phyloP scores from a whole-genome alignment of 2,113 vertebrate species.

The Lycocorax pyrrhopterus region DNA sequence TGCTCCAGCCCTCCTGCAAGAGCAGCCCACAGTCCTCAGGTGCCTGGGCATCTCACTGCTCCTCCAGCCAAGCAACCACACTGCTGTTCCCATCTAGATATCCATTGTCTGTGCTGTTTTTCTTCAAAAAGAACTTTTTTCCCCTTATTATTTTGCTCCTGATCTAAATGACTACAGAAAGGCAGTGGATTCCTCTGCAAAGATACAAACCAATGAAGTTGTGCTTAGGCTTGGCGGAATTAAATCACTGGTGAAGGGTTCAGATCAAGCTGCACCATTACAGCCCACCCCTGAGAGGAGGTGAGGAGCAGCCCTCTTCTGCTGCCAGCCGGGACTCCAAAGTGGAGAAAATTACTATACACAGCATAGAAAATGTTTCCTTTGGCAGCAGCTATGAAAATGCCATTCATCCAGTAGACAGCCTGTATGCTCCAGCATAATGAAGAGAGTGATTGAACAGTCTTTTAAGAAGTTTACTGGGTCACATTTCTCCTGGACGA shows the following conservation, averaged over 20 bases:
- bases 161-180: background rate
- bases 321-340: background rate
- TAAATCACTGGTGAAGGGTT: background rate
- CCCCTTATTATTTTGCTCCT: background rate
- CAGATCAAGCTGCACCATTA: background rate
- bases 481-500: slow-evolving; percentile 53
- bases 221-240: background rate
- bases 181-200: background rate
- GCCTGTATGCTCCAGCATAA: slow-evolving; percentile 13
- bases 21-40: background rate
- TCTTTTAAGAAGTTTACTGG: slow-evolving; percentile 52
- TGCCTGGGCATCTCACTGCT: background rate
- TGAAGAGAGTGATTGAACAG: slow-evolving; percentile 10
- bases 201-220: background rate
- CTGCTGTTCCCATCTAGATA: background rate
- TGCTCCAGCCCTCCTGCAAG: background rate
- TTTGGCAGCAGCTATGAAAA: slow-evolving; percentile 46
- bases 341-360: background rate
- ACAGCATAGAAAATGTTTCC: background rate
- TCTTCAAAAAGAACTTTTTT: background rate
- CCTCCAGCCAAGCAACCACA: background rate
- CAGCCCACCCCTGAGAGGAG: background rate
- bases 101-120: background rate
- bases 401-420: slow-evolving; percentile 14
- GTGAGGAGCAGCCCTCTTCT: background rate